Base-by-base conservation (phyloP, 2,113 vertebrate species). In the Xiphophorus couchianus region DNA sequence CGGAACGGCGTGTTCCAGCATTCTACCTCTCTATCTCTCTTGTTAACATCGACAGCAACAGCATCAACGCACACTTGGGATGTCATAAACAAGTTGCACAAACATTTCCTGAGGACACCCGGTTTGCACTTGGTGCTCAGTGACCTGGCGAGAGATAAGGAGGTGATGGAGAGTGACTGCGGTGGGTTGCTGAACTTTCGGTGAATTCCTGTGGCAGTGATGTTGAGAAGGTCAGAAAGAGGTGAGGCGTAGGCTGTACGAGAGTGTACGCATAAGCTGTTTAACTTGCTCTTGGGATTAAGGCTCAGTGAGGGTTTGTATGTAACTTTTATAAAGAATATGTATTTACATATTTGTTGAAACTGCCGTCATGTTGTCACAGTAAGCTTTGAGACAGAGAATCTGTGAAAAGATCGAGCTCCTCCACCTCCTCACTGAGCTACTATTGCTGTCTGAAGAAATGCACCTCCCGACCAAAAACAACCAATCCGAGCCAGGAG, bases 1-100 rank as follows among this genome's bases (percentile, higher is more conserved):
- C 28, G 70, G 85, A 86, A 82, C 63, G 0, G 29, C 5, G 4
- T 76, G 82, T 88, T 86, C 86, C 76, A 70, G 68, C 58, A 39
- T 10, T 64, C 42, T 61, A 67, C 66, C 71, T 66, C 82, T 81
- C 69, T 48, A 62, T 76, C 73, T 69, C 73, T 76, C 74, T 74
- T 75, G 82, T 88, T 92, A 90, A 86, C 83, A 86, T 90, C 82
- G 84, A 62, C 76, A 84, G 86, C 73, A 92, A 75, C 81, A 74
- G 73, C 80, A 73, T 84, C 84, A 89, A 81, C 84, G 84, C 73
- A 73, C 90, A 90, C 90, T 86, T 83, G 72, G 84, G 81, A 81
- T 90, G 88, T 91, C 88, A 92, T 93, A 93, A 94, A 94, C 92
- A 92, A 87, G 88, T 82, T 90, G 83, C 87, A 84, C 90, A 93